phyloP scores from a whole-genome alignment of 2,888 invertebrate species.

The Hemithea aestivaria region DNA sequence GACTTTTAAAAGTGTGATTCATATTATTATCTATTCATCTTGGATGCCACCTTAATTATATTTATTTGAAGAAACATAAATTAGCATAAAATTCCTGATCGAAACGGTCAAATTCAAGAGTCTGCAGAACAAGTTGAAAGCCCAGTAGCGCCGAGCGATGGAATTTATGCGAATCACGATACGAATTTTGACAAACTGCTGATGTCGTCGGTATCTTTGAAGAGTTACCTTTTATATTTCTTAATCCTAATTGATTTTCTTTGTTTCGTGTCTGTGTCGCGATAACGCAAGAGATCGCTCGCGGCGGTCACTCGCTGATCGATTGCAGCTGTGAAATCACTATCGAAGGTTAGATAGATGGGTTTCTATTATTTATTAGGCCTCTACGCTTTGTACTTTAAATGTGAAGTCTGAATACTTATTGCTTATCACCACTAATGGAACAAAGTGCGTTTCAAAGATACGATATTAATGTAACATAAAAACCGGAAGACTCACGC shows the following conservation, averaged over 20 bases:
- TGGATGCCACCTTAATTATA: too few species aligned
- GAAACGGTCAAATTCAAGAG: too few species aligned
- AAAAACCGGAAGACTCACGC: slow-evolving; percentile 19
- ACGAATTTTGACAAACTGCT: slow-evolving; percentile 53
- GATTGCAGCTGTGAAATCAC: slow-evolving; percentile 51
- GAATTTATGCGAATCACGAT: slow-evolving; percentile 49
- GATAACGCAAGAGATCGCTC: slow-evolving; percentile 56
- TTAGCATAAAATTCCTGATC: too few species aligned
- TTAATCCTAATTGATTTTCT: slow-evolving; percentile 78
- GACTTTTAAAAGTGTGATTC: not conserved
- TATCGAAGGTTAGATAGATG: slow-evolving; percentile 54
- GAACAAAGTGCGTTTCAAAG: slow-evolving; percentile 15
- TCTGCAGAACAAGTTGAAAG: slow-evolving; percentile 28
- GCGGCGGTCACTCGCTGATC: slow-evolving; percentile 42
- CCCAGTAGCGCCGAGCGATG: slow-evolving; percentile 34
- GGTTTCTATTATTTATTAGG: slow-evolving; percentile 47
- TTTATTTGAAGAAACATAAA: too few species aligned
- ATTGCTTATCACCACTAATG: slow-evolving; percentile 26
- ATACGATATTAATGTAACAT: slow-evolving; percentile 17
- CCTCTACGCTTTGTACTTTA: slow-evolving; percentile 44
- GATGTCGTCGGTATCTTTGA: slow-evolving; percentile 60
- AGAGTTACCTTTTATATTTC: slow-evolving; percentile 54
- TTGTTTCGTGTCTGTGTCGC: slow-evolving; percentile 55
- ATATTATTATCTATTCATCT: too few species aligned
- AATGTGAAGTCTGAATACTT: slow-evolving; percentile 38